These are phyloP conservation scores for Drosophila seclusa DNA, from an alignment of 2,888 invertebrate genomes.

Conservation along the genomic window DNA sequence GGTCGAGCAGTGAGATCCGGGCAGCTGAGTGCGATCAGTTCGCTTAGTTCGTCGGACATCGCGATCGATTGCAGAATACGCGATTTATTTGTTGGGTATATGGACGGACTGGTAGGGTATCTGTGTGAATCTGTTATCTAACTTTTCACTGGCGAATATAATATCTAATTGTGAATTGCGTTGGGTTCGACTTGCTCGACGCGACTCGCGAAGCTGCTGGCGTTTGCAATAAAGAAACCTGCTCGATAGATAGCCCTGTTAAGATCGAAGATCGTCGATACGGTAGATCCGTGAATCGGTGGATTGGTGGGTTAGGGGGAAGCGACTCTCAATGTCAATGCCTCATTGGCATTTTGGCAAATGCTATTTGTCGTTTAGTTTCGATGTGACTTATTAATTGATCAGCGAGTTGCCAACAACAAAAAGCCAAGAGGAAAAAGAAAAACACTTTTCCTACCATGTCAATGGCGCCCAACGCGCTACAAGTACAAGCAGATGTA, in stretches of 20 bases:
- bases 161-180: slow-evolving; percentile 59
- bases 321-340: slow-evolving; percentile 75
- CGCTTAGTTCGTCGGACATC: slow-evolving; percentile 83
- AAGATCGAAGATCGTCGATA: slow-evolving; percentile 28
- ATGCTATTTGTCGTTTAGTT: slow-evolving; percentile 45
- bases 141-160: slow-evolving; percentile 44
- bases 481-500: slow-evolving; percentile 22
- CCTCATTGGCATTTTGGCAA: slow-evolving; percentile 80
- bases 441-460: slow-evolving; percentile 21
- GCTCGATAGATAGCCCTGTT: slow-evolving; percentile 33
- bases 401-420: slow-evolving; percentile 48
- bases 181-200: slow-evolving; percentile 68
- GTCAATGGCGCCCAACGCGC: slow-evolving; percentile 50
- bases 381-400: slow-evolving; percentile 72
- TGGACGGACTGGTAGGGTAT: slow-evolving; percentile 14
- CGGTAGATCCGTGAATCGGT: slow-evolving; percentile 1
- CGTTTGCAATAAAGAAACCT: slow-evolving; percentile 72
- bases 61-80: slow-evolving; percentile 32
- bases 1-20: slow-evolving; percentile 73
- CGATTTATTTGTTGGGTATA: slow-evolving; percentile 12
- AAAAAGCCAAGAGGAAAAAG: slow-evolving; percentile 29
- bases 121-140: slow-evolving; percentile 50
- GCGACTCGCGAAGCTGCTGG: slow-evolving; percentile 71
- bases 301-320: slow-evolving; percentile 1
- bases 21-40: slow-evolving; percentile 82